Evolutionary conservation across 2,113 vertebrate species (phyloP), one percentile per base, ranked within the genome.

Genomic region (Rattus norvegicus): DNA sequence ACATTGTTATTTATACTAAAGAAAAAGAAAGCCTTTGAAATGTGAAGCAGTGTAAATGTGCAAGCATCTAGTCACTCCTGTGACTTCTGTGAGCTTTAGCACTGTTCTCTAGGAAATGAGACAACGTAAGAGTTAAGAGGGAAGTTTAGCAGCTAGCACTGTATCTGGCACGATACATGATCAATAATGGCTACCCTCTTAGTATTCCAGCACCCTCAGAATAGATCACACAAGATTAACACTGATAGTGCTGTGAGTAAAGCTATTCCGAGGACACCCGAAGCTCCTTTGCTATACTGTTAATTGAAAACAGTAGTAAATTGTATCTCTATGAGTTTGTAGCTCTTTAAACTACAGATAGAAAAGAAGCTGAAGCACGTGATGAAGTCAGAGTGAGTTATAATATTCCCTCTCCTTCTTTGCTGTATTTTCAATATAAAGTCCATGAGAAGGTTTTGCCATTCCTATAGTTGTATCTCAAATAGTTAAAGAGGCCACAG

Each of bases 321-420:
- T 87, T 75, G 22, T 81, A 73, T 14, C 24, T 90, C 59, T 93
- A 92, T 88, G 9, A 56, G 2, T 70, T 70, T 24, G 39, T 65
- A 61, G 88, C 36, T 86, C 88, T 90, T 92, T 20, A 93, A 95
- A 94, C 83, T 28, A 73, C 33, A 36, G 20, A 24, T 14, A 81
- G 7, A 36, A 88, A 61, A 91, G 88, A 61, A 10, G 36, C 52
- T 79, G 61, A 89, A 93, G 59, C 87, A 91, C 20, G 65, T 52
- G n/a, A n/a, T 88, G 2, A 10, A 65, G 93, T 72, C 47, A 24
- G 52, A 20, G 52, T 80, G 52, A 93, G 79, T 52, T 93, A 5
- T 8, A 52, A 88, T 75, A 84, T 7, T 76, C 24, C 85, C 92
- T 49, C 73, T 92, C 89, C 26, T 90, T 75, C 77, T 63, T 49